Evolutionary conservation across 1,140 invertebrate genomes (phyloP).

Genomic region (Diplogasteroides magnus): DNA sequence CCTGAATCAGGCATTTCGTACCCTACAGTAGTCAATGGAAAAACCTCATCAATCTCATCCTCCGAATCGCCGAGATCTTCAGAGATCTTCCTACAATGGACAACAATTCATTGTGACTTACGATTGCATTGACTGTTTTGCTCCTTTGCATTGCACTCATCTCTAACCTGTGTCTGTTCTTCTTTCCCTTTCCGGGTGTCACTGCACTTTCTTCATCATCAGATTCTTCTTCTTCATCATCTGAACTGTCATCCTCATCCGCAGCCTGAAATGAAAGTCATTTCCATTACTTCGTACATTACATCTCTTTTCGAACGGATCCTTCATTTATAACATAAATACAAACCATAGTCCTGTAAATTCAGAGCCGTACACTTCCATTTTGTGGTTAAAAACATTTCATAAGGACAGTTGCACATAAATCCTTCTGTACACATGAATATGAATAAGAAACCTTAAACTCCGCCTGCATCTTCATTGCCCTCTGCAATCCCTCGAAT

Average conservation of each 20-base stretch:
- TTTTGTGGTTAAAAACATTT: background rate
- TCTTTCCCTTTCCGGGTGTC: conserved; percentile 23
- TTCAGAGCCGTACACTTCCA: background rate
- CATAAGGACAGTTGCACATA: background rate
- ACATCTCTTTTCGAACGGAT: conserved; percentile 33
- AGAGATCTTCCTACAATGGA: conserved; percentile 42
- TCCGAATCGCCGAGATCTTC: conserved; percentile 43
- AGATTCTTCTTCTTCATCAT: conserved; percentile 25
- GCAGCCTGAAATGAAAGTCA: background rate
- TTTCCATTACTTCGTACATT: conserved; percentile 15
- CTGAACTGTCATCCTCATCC: background rate
- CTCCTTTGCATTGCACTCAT: no score
- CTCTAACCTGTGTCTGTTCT: conserved; percentile 40
- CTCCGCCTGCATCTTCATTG: background rate
- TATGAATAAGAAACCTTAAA: no score
- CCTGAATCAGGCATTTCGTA: background rate
- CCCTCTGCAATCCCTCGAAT: background rate
- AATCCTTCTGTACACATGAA: no score
- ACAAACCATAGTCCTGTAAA: conserved; percentile 24
- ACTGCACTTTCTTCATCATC: conserved; percentile 34
- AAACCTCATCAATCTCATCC: conserved; percentile 46
- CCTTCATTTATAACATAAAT: conserved; percentile 37
- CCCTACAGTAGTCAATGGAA: background rate
- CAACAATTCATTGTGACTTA: no score
- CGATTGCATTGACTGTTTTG: no score